phyloP scores from a whole-genome alignment of 2,113 vertebrate species.

The Syngnathoides biaculeatus region DNA sequence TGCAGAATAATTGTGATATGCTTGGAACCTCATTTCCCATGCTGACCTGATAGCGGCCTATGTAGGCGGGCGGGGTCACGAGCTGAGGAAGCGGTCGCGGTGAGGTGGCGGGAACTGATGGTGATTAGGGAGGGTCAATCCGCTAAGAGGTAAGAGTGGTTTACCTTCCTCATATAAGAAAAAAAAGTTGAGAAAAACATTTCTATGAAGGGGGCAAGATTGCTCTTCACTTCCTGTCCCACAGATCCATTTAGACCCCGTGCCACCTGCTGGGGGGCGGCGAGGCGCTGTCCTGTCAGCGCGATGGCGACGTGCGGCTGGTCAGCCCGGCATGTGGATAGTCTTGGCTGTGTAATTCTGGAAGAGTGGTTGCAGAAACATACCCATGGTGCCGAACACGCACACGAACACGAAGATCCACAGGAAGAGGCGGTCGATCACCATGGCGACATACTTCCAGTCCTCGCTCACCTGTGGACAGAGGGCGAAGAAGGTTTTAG shows the following conservation, averaged over 20 bases:
- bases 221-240: conserved; percentile 51
- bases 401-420: conserved; percentile 97
- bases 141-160: conserved; percentile 40
- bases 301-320: conserved; percentile 19
- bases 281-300: conserved; percentile 13
- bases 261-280: conserved; percentile 47
- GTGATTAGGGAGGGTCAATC: conserved; percentile 47
- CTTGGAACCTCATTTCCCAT: conserved; percentile 35
- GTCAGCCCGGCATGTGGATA: conserved; percentile 77
- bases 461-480: conserved; percentile 88
- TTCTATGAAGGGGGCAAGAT: conserved; percentile 61
- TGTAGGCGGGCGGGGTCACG: background rate
- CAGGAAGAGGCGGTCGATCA: conserved; percentile 94
- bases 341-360: conserved; percentile 87
- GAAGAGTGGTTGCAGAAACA: conserved; percentile 96
- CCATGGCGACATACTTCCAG: conserved; percentile 98
- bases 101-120: conserved; percentile 33
- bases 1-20: conserved; percentile 23
- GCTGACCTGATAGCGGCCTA: conserved; percentile 25
- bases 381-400: conserved; percentile 89
- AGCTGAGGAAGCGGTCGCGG: conserved; percentile 37
- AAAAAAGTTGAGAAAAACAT: conserved; percentile 60
- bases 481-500: conserved; percentile 7
- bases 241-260: conserved; percentile 43
- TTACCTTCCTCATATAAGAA: conserved; percentile 47